Evolutionary conservation across 2,888 invertebrate species (phyloP).

Genomic region (Tholera decimalis): DNA sequence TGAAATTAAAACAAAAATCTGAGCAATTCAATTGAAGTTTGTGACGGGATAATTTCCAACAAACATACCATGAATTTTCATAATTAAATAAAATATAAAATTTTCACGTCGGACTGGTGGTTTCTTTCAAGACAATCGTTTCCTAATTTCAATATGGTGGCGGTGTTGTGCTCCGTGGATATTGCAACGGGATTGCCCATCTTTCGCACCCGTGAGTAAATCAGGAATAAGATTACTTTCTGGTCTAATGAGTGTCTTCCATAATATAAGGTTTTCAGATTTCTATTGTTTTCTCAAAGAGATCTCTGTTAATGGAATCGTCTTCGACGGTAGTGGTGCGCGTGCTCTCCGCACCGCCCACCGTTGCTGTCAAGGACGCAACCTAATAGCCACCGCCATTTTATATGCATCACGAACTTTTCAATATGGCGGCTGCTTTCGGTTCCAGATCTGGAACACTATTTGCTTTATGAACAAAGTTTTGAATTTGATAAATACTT

Average conservation of each 20-base stretch:
- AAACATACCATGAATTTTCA: neutral
- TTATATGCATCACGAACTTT: neutral
- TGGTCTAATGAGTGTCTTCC: neutral
- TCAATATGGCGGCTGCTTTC: neutral
- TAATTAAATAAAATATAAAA: neutral
- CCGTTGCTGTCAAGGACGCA: neutral
- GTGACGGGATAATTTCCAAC: too few relatives aligned
- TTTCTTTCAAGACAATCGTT: neutral
- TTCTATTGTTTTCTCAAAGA: neutral
- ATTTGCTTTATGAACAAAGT: too few relatives aligned
- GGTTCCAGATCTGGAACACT: neutral
- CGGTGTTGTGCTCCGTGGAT: neutral
- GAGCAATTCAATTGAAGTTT: too few relatives aligned
- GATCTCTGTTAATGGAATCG: neutral
- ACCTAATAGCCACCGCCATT: neutral
- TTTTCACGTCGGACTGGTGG: neutral
- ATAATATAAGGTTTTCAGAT: neutral
- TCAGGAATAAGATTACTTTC: neutral
- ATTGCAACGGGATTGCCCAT: neutral
- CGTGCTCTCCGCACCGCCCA: neutral
- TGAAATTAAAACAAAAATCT: too few relatives aligned
- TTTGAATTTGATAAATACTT: too few relatives aligned
- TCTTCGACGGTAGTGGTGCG: neutral
- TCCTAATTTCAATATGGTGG: neutral
- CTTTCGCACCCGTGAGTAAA: constrained; percentile 12